These are phyloP conservation scores for Rhagium mordax DNA, from an alignment of 2,888 invertebrate genomes.

Conservation along the genomic window DNA sequence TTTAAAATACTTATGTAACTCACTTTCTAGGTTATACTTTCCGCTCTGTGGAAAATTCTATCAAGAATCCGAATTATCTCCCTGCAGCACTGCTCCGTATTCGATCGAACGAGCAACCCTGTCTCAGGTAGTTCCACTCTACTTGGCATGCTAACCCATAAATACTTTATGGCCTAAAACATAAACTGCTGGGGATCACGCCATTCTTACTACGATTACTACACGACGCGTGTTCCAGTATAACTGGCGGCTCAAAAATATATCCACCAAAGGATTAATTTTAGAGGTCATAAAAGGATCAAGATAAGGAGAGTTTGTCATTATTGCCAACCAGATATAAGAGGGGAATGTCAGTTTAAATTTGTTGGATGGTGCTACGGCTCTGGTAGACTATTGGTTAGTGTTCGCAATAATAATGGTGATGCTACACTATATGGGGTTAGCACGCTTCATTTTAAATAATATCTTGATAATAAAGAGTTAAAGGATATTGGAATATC, in stretches of 20 bases:
- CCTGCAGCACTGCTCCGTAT: neutral
- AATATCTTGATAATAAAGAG: too few relatives aligned
- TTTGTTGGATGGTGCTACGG: too few relatives aligned
- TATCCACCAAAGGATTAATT: too few relatives aligned
- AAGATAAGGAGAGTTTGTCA: too few relatives aligned
- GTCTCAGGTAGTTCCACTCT: neutral
- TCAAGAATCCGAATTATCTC: neutral
- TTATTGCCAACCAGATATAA: too few relatives aligned
- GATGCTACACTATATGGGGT: too few relatives aligned
- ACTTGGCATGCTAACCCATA: constrained; percentile 21
- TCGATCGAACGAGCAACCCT: constrained; percentile 4
- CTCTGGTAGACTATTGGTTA: too few relatives aligned
- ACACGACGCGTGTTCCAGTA: neutral
- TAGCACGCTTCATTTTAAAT: too few relatives aligned
- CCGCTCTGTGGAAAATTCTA: neutral
- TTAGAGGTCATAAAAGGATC: too few relatives aligned
- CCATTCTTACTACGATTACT: constrained; percentile 3
- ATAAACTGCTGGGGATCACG: constrained; percentile 19
- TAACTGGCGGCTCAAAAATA: neutral
- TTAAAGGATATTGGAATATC: too few relatives aligned
- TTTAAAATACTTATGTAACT: neutral
- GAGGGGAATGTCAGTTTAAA: too few relatives aligned
- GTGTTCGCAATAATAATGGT: too few relatives aligned
- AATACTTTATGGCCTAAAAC: constrained; percentile 26
- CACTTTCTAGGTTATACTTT: neutral